Evolutionary conservation across 2,113 vertebrate species (phyloP).

Genomic region (Hymenochirus boettgeri): DNA sequence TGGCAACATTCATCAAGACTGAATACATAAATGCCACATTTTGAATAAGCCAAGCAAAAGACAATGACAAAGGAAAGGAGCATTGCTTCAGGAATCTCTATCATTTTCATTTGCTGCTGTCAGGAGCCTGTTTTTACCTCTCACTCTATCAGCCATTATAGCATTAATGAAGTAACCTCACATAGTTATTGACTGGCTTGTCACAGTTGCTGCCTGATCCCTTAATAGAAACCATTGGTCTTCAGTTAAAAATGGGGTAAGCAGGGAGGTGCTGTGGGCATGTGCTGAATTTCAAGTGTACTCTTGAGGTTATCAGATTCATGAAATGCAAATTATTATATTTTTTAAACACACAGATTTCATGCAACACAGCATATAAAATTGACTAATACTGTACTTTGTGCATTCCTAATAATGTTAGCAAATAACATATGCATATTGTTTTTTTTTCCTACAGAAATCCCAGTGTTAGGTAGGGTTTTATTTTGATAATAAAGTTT

Average conservation of each 20-base stretch:
- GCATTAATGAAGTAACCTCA: constrained; percentile 98
- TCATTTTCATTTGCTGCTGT: constrained; percentile 85
- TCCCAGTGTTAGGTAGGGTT: too few species aligned
- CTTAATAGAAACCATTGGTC: constrained; percentile 98
- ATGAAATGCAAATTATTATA: constrained; percentile 83
- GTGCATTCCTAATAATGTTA: constrained; percentile 78
- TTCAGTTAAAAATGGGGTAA: constrained; percentile 94
- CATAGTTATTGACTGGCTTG: constrained; percentile 98
- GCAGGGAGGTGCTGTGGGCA: constrained; percentile 75
- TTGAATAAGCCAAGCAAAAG: constrained; percentile 86
- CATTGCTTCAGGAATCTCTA: constrained; percentile 77
- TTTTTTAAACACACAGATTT: constrained; percentile 79
- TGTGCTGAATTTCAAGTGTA: constrained; percentile 85
- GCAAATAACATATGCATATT: constrained; percentile 70
- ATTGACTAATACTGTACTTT: constrained; percentile 84
- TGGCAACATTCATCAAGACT: constrained; percentile 83
- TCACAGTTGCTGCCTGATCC: constrained; percentile 90
- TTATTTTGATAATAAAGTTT: too few species aligned
- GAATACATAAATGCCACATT: constrained; percentile 88
- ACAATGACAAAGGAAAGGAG: constrained; percentile 84
- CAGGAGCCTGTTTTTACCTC: constrained; percentile 84
- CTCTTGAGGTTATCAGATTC: constrained; percentile 76
- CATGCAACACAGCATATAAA: constrained; percentile 78
- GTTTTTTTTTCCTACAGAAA: constrained; percentile 68
- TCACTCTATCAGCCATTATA: constrained; percentile 88